phyloP scores from a whole-genome alignment of 2,888 invertebrate genomes.

The Augiades crinisus region DNA sequence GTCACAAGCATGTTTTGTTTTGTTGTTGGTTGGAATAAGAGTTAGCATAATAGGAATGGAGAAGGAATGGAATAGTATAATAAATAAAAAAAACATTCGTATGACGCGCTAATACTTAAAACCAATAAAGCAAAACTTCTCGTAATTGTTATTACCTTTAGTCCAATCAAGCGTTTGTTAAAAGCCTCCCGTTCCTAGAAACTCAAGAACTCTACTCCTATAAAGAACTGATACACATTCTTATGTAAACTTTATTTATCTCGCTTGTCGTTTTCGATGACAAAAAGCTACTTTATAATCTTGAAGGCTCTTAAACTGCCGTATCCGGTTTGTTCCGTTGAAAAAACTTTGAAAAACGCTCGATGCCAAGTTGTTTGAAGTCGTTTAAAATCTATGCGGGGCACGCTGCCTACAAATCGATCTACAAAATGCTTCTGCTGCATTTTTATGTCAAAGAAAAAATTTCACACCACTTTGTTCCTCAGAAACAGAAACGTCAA shows the following conservation, averaged over 20 bases:
- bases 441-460: slow-evolving; percentile 36
- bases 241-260: slow-evolving; percentile 19
- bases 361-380: slow-evolving; percentile 4
- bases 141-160: not conserved
- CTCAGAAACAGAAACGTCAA: slow-evolving; percentile 55
- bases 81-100: no score
- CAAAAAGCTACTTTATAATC: slow-evolving; percentile 20
- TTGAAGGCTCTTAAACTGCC: slow-evolving; percentile 13
- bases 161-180: not conserved
- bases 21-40: no score
- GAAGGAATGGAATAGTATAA: no score
- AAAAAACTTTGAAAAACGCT: slow-evolving; percentile 15
- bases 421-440: slow-evolving; percentile 32
- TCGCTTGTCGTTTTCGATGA: slow-evolving; percentile 7
- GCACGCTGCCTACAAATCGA: slow-evolving; percentile 46
- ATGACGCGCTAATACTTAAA: no score
- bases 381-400: slow-evolving; percentile 36
- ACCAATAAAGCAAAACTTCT: no score
- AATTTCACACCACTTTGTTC: slow-evolving; percentile 57
- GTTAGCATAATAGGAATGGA: no score
- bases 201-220: slow-evolving; percentile 3
- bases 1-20: no score
- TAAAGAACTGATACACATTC: slow-evolving; percentile 19
- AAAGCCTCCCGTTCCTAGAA: not conserved
- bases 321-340: slow-evolving; percentile 18